Percentiles rank a stretch among this genome's conserved stretches.
These are phyloP conservation scores for Drosophila birchii DNA, from an alignment of 2,888 invertebrate species.

Conservation along the genomic window DNA sequence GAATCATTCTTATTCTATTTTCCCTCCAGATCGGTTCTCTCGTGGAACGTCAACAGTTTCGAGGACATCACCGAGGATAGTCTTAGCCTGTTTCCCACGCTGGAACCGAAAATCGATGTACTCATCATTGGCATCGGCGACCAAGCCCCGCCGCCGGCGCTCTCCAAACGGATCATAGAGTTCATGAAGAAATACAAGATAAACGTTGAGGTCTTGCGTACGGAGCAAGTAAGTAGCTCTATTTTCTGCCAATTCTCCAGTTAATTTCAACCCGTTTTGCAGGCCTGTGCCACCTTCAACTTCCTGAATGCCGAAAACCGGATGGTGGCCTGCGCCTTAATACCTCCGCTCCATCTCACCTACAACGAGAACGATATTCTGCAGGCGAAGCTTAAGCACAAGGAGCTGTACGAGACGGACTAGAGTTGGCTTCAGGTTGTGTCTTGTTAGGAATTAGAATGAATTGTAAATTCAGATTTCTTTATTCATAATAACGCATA, in stretches of 20 bases:
- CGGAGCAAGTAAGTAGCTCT: slow-evolving; percentile 86
- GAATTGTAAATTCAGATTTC: slow-evolving; percentile 41
- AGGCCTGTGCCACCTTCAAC: slow-evolving; percentile 95
- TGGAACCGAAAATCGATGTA: slow-evolving; percentile 94
- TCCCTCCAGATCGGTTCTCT: slow-evolving; percentile 88
- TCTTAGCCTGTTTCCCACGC: slow-evolving; percentile 90
- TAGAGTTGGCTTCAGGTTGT: slow-evolving; percentile 24
- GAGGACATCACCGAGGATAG: slow-evolving; percentile 91
- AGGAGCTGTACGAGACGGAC: slow-evolving; percentile 85
- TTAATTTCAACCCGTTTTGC: slow-evolving; percentile 6
- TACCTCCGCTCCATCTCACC: slow-evolving; percentile 87
- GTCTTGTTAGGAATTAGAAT: slow-evolving; percentile 26
- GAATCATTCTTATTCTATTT: neutral
- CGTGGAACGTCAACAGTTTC: slow-evolving; percentile 91
- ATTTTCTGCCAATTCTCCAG: neutral
- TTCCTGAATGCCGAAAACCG: slow-evolving; percentile 93
- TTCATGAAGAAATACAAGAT: slow-evolving; percentile 87
- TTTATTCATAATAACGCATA: slow-evolving; percentile 42
- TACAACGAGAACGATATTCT: slow-evolving; percentile 88
- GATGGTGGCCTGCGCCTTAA: slow-evolving; percentile 88
- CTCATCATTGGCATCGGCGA: slow-evolving; percentile 90
- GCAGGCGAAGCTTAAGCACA: slow-evolving; percentile 86
- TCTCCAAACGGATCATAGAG: slow-evolving; percentile 84
- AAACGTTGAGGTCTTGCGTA: slow-evolving; percentile 91
- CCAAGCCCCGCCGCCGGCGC: slow-evolving; percentile 82